phyloP scores from a whole-genome alignment of 2,888 invertebrate genomes.

The Philereme vetulata region DNA sequence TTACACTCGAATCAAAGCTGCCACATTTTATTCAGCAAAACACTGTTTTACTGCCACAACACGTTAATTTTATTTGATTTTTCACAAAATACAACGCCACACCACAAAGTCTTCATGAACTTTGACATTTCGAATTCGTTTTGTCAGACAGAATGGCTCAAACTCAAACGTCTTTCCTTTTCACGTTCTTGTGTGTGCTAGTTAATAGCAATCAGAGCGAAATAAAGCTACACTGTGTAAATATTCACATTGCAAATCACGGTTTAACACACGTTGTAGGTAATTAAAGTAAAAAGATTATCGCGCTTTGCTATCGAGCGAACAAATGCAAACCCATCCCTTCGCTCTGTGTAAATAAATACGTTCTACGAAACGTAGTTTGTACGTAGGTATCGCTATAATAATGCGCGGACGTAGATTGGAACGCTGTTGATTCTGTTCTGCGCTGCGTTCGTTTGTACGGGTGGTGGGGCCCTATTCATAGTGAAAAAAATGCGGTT shows the following conservation, averaged over 20 bases:
- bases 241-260: neutral
- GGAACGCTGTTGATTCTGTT: no score
- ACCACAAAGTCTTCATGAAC: conserved; percentile 60
- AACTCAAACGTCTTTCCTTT: conserved; percentile 62
- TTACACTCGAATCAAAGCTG: conserved; percentile 20
- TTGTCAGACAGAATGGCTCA: conserved; percentile 63
- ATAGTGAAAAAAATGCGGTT: no score
- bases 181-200: conserved; percentile 40
- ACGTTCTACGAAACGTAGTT: no score
- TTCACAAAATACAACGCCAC: conserved; percentile 45
- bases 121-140: conserved; percentile 72
- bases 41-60: conserved; percentile 13
- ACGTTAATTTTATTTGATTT: conserved; percentile 44
- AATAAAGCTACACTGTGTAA: neutral
- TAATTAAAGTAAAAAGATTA: neutral
- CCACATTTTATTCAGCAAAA: conserved; percentile 20
- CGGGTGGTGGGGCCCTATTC: no score
- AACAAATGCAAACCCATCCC: no score
- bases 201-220: conserved; percentile 30
- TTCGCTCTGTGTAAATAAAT: no score
- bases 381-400: no score
- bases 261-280: neutral
- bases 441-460: no score
- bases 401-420: no score
- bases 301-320: no score